Base-by-base conservation (phyloP, 2,888 invertebrate species). In the Lutraria lutraria region DNA sequence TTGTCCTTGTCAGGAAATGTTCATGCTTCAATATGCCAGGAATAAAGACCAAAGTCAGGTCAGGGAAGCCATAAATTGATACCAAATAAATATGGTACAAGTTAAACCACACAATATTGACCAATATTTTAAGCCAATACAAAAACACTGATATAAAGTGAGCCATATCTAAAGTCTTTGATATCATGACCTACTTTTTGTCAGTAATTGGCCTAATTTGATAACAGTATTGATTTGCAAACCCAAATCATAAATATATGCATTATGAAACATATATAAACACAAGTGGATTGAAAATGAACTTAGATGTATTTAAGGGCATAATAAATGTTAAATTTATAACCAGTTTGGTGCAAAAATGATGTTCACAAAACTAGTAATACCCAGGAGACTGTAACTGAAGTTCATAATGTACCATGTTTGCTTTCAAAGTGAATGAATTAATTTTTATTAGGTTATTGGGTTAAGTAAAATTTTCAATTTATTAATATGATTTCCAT, bases 1-100 rank as follows among this genome's bases (percentile, higher is more conserved):
- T 43, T 25, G 63, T n/a, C 63, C 63, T 10, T 25, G 25, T 68
- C 25, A 68, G 12, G 43, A 68, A 68, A 68, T 68, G 25, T 25
- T 68, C 25, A 10, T 25, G 63, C 25, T 68, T 25, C n/a, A 25
- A 10, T 68, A 68, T 25, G 25, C 2, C n/a, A n/a, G 25, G 8
- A n/a, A 25, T 25, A 25, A 68, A 25, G 13, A 68, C 25, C 63
- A 68, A 43, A 43, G 43, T 43, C 43, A 68, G 63, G 63, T 68
- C 63, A 68, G 63, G 25, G 25, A 68, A 68, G 63, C 25, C 63
- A 68, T 68, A 68, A n/a, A 68, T 68, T 25, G n/a, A 25, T 68
- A 25, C 25, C 63, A 12, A 68, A 68, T 68, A 25, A n/a, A 68
- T 68, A 25, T 25, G 8, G 43, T 43, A 43, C 43, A 2, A 43